Evolutionary conservation across 2,113 vertebrate genomes (phyloP), one percentile per base, ranked within the genome.

Genomic region (Zosterops borbonicus): DNA sequence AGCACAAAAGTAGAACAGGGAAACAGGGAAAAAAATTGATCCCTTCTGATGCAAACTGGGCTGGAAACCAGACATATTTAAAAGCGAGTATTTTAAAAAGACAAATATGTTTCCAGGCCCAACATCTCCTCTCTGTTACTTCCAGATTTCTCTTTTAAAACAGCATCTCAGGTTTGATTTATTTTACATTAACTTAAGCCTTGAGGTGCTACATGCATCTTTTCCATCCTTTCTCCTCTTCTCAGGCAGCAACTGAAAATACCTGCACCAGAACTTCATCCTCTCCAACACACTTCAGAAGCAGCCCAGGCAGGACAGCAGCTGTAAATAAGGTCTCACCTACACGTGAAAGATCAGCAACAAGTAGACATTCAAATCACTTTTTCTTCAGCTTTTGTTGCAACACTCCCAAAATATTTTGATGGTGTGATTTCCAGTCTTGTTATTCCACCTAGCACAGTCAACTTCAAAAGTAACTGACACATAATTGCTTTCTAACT

Each of bases 1-100:
- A 95, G 90, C 89, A 96, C 94, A 97, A 98, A 98, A 98, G 97
- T 96, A 97, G 96, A 98, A 97, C 95, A 97, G 96, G 96, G 94
- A 97, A 97, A 98, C 6, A 68, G 97, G 93, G 84, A 77, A 96
- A 89, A 95, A 97, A 97, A 97, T 96, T 97, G 96, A 98, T 98
- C 96, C 93, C 93, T 97, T 97, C 96, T 97, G 96, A 97, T 97
- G 91, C 60, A 97, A 96, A 97, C 88, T 94, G 87, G 95, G 95
- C 94, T 98, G 96, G 86, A 97, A 97, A 98, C 76, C 94, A 97
- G 93, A 97, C 91, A 78, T 46, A 89, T 88, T 97, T 97, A 96
- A 95, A 97, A 97, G 91, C 88, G 93, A 97, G 67, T 60, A 88
- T 97, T 97, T 97, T 92, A 96, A 96, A 94, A 97, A 96, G 93